phyloP scores from a whole-genome alignment of 2,888 invertebrate genomes.

The Periphyllus acericola region DNA sequence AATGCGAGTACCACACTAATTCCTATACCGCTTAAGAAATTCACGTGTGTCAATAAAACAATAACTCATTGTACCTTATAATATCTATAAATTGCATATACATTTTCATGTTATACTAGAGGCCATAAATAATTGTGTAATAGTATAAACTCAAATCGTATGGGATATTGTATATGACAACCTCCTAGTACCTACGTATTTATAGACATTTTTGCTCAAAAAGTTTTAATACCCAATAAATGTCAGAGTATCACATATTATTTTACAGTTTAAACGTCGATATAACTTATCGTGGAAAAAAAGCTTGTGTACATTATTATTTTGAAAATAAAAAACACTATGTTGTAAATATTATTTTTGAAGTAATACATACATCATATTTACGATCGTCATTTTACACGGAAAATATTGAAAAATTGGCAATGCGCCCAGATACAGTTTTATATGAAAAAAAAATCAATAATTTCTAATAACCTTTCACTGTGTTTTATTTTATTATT shows the following conservation, averaged over 20 bases:
- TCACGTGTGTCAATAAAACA: too few relatives aligned
- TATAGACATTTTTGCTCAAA: background rate
- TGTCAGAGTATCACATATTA: background rate
- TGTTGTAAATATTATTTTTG: constrained; percentile 29
- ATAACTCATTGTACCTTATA: too few relatives aligned
- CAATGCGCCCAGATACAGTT: constrained; percentile 24
- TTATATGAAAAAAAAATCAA: constrained; percentile 13
- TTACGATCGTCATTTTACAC: constrained; percentile 30
- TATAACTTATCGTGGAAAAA: background rate
- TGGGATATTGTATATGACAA: background rate
- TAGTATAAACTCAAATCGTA: background rate
- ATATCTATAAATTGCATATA: too few relatives aligned
- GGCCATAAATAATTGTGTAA: background rate
- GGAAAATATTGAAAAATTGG: constrained; percentile 46
- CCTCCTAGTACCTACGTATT: too few relatives aligned
- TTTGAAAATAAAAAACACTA: background rate
- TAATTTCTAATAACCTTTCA: background rate
- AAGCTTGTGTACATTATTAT: background rate
- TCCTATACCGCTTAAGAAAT: too few relatives aligned
- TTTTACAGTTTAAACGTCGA: background rate
- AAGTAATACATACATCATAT: constrained; percentile 18
- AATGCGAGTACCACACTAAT: too few relatives aligned
- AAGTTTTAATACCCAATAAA: background rate
- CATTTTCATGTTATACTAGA: too few relatives aligned
- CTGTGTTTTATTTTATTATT: background rate